Evolutionary conservation across 2,797 vertebrate genomes (phyloP).

Genomic region (Lates japonicus): DNA sequence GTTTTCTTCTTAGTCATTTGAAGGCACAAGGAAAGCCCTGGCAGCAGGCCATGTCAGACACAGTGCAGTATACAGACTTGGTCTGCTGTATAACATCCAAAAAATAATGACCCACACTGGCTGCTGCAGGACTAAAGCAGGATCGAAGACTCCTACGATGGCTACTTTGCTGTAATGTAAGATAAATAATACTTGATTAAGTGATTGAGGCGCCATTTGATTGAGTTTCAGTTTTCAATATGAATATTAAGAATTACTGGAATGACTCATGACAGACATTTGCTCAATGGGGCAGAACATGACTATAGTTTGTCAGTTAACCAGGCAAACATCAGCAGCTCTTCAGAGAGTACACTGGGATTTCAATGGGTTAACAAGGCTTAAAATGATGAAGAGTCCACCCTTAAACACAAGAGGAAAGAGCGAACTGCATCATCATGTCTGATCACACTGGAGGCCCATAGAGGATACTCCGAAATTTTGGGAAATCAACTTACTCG

Average conservation of each 20-base stretch:
- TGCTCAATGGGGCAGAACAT: neutral
- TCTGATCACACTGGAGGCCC: constrained; percentile 3
- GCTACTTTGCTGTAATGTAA: constrained; percentile 11
- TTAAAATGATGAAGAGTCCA: neutral
- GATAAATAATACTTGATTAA: constrained; percentile 17
- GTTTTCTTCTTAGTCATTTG: constrained; percentile 49
- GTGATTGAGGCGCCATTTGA: constrained; percentile 20
- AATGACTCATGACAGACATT: constrained; percentile 18
- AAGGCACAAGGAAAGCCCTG: constrained; percentile 61
- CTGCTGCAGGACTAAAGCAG: constrained; percentile 23
- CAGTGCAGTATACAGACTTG: constrained; percentile 7
- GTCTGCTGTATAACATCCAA: constrained; percentile 24
- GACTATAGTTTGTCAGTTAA: neutral
- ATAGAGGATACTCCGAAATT: neutral
- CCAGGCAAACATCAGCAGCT: neutral
- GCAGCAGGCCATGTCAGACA: constrained; percentile 32
- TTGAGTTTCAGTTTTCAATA: neutral
- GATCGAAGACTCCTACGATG: constrained; percentile 14
- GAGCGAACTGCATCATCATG: neutral
- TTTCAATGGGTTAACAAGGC: constrained; percentile 1
- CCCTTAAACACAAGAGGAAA: constrained; percentile 13
- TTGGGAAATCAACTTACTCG: neutral
- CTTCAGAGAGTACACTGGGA: neutral
- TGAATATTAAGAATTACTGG: neutral
- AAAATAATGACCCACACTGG: constrained; percentile 18